Base-by-base conservation (phyloP, 2,888 invertebrate species). In the Drosophila pseudotakahashii region DNA sequence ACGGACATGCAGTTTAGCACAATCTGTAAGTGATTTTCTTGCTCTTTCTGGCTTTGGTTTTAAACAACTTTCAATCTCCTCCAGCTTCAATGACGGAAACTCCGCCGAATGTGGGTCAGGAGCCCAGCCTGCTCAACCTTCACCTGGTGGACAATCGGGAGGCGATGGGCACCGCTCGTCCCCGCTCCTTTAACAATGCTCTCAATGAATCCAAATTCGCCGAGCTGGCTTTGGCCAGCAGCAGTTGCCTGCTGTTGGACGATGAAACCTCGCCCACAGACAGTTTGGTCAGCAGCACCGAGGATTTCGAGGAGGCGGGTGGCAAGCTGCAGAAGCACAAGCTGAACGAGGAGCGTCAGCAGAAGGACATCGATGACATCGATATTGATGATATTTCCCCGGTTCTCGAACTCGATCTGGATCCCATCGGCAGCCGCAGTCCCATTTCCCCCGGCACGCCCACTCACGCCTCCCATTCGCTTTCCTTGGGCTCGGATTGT, bases 181-280 rank as follows among this genome's bases (percentile, higher is more conserved):
- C 92, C 2, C 84, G 84, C 19, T 85, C 88, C 11, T 79, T 92
- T 0, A 88, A 89, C 66, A 89, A 90, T 58, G 87, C 79, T 52
- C 76, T 91, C 36, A 89, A 90, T 19, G 92, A 92, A 66, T 84
- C 89, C 2, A 95, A 96, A 81, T 96, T 97, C 79, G 96, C 96
- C 0, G 93, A 94, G 64, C 93, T 96, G 88, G 95, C 95, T 3
- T 94, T 95, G 51, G 95, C 95, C 72, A 88, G 58, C 16, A 95
- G 95, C 44, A 94, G 94, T 0, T 94, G 94, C 64, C 91, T 97
- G 41, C 92, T 97, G 36, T 92, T 97, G 34, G 96, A 96, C 75
- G 97, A 97, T 82, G 97, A 97, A 89, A 96, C 96, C 0, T 96
- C 96, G 0, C 97, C 97, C 13, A 96, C 96, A 0, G 96, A 96